Evolutionary conservation across 2,888 invertebrate species (phyloP).

Genomic region (Ernsta delagoae): DNA sequence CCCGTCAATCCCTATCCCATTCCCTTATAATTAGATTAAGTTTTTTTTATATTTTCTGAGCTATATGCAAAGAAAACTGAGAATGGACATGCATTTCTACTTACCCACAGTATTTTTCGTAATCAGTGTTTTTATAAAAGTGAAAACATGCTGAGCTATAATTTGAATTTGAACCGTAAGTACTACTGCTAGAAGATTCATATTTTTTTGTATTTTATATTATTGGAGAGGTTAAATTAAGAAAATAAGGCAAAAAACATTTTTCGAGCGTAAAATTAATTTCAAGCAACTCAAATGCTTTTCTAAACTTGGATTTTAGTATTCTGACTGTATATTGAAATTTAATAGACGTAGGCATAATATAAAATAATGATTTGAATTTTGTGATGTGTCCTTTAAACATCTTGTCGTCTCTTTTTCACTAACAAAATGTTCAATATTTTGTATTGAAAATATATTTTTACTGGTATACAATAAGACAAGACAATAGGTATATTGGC

Average conservation of each 20-base stretch:
- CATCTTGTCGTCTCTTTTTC: background rate
- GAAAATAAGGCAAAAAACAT: too few species aligned
- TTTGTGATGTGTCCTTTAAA: background rate
- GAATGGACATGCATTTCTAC: background rate
- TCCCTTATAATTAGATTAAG: constrained; percentile 42
- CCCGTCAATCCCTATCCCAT: constrained; percentile 49
- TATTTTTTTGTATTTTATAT: too few species aligned
- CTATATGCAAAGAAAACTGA: constrained; percentile 43
- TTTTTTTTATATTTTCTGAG: constrained; percentile 38
- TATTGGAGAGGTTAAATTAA: too few species aligned
- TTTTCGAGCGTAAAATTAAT: too few species aligned
- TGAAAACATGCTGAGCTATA: constrained; percentile 14
- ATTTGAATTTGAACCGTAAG: background rate
- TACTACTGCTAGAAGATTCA: too few species aligned
- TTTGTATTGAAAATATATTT: background rate
- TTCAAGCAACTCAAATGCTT: too few species aligned
- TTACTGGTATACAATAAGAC: too few species aligned
- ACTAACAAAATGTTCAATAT: background rate
- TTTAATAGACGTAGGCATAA: background rate
- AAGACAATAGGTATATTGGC: background rate
- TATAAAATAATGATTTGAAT: background rate
- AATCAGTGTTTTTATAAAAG: background rate
- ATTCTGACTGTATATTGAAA: too few species aligned
- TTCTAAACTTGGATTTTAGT: too few species aligned
- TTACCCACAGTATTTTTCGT: constrained; percentile 4